Conservation (phyloP, 2,888 invertebrate genomes). For the Dicyrtoma fusca region DNA sequence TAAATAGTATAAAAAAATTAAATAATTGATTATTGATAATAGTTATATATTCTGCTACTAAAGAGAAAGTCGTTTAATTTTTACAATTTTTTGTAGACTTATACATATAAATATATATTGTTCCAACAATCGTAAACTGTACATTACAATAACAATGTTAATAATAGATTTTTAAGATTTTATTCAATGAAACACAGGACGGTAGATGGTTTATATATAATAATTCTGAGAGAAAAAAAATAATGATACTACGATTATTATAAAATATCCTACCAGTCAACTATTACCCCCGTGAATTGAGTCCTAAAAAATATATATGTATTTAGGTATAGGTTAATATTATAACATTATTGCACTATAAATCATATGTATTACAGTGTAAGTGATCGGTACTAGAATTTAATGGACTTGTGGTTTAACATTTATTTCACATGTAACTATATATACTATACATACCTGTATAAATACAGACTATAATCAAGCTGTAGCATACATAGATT, state of each 20-base stretch:
- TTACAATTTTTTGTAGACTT: constrained; percentile 28
- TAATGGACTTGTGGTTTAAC: neutral
- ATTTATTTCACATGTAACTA: constrained; percentile 2
- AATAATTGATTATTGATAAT: neutral
- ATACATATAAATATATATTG: constrained; percentile 4
- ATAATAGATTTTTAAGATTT: neutral
- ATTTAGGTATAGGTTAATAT: neutral
- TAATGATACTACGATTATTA: neutral
- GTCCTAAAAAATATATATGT: neutral
- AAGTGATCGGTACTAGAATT: neutral
- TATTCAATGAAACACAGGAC: no score
- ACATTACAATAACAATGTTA: constrained; percentile 3
- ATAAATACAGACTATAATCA: neutral
- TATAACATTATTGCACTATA: constrained; percentile 7
- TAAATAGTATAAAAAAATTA: neutral
- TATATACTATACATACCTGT: neutral
- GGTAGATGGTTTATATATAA: neutral
- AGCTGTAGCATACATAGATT: no score
- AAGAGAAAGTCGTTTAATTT: constrained; percentile 24
- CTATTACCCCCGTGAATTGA: constrained; percentile 5
- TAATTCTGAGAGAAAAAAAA: constrained; percentile 2
- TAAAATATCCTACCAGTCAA: neutral
- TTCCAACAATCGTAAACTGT: neutral
- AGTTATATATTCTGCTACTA: constrained; percentile 22
- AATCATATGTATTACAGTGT: neutral